Conservation (phyloP, 1,140 invertebrate species). For the Panagrolaimus sp. region DNA sequence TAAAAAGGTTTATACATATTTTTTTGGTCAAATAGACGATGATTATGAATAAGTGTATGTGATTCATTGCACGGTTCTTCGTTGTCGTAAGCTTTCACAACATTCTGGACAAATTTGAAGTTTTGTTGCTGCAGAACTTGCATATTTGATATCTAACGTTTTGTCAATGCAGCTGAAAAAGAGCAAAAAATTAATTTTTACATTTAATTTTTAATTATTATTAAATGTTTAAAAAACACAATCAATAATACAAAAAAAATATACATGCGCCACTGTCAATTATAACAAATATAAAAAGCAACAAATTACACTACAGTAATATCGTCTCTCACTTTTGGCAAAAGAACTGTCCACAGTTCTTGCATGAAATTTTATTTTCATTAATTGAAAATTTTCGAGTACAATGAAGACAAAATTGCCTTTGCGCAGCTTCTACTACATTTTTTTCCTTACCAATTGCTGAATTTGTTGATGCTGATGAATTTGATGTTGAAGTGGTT, state of each 20-base stretch:
- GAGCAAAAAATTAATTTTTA: not conserved
- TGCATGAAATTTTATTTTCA: conserved; percentile 86
- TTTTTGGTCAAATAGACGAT: not conserved
- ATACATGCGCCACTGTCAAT: not conserved
- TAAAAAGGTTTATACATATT: no score
- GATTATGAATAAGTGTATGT: no score
- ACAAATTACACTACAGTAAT: conserved; percentile 15
- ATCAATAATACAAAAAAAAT: not conserved
- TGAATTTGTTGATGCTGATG: not conserved
- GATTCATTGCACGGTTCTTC: not conserved
- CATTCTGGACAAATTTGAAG: conserved; percentile 21
- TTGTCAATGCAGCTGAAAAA: conserved; percentile 27
- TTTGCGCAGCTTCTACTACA: conserved; percentile 77
- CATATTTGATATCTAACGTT: conserved; percentile 14
- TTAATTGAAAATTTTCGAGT: conserved; percentile 80
- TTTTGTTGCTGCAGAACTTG: conserved; percentile 7
- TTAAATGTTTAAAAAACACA: not conserved
- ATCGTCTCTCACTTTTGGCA: conserved; percentile 72
- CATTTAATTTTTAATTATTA: not conserved
- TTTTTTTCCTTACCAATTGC: conserved; percentile 64
- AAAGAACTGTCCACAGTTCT: conserved; percentile 91
- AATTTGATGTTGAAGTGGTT: conserved; percentile 8
- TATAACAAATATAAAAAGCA: not conserved
- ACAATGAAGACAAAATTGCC: conserved; percentile 79
- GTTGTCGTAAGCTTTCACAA: conserved; percentile 12